Evolutionary conservation across 2,888 invertebrate genomes (phyloP).

Genomic region (Anthophora plumipes): DNA sequence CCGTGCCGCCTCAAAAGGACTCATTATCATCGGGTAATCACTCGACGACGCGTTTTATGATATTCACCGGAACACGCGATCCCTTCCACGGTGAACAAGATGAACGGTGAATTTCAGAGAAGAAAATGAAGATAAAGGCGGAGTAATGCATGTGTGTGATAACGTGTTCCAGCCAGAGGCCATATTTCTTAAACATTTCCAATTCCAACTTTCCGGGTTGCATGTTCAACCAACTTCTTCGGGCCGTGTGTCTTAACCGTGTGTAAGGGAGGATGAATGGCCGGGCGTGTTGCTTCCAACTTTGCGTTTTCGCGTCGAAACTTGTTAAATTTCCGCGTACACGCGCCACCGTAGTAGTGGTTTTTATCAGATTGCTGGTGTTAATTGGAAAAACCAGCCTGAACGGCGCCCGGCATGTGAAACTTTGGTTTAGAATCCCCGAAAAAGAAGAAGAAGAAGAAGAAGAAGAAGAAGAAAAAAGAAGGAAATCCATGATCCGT

Average conservation of each 20-base stretch:
- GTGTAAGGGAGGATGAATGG: conserved; percentile 23
- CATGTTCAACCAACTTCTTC: conserved; percentile 40
- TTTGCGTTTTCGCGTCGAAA: conserved; percentile 45
- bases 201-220: conserved; percentile 52
- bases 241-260: conserved; percentile 38
- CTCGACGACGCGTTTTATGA: conserved; percentile 59
- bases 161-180: not conserved
- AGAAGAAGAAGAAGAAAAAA: not conserved
- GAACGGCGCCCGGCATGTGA: not conserved
- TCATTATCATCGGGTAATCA: conserved; percentile 62
- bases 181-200: conserved; percentile 54
- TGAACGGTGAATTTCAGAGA: not conserved
- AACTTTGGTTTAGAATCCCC: too few species aligned
- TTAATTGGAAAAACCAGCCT: conserved; percentile 37
- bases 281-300: conserved; percentile 29
- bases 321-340: conserved; percentile 43
- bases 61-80: conserved; percentile 57
- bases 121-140: conserved; percentile 4
- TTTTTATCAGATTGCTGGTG: conserved; percentile 23
- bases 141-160: conserved; percentile 25
- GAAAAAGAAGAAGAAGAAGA: too few species aligned
- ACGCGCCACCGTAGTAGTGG: conserved; percentile 13
- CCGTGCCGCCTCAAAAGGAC: conserved; percentile 52
- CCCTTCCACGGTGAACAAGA: conserved; percentile 7
- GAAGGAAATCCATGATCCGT: not conserved